Conservation (phyloP, 2,888 invertebrate species). For the Drosophila phalerata region DNA sequence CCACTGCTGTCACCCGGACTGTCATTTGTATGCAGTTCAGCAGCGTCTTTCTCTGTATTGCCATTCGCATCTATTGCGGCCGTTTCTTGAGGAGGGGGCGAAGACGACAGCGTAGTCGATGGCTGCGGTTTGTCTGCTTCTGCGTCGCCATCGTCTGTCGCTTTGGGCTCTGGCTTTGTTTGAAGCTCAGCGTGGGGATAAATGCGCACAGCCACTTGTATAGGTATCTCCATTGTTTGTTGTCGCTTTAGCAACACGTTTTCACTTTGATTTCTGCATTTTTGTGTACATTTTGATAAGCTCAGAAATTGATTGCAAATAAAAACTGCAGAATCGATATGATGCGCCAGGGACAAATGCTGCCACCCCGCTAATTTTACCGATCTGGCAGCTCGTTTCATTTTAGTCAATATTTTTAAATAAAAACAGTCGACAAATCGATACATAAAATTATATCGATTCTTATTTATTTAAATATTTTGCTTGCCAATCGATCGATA, state of each 20-base stretch:
- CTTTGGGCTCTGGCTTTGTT: constrained; percentile 27
- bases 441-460: not conserved
- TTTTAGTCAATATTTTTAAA: no score
- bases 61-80: constrained; percentile 49
- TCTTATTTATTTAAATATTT: no score
- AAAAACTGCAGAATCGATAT: constrained; percentile 79
- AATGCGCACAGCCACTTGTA: constrained; percentile 90
- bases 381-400: no score
- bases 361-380: no score
- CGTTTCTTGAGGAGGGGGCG: not conserved
- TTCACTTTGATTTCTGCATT: constrained; percentile 53
- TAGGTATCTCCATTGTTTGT: constrained; percentile 89
- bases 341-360: constrained; percentile 42
- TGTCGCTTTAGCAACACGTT: constrained; percentile 32
- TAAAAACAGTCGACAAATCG: constrained; percentile 5
- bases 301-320: constrained; percentile 45
- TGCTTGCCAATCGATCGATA: no score
- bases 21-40: constrained; percentile 40
- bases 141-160: constrained; percentile 38
- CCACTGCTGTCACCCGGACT: constrained; percentile 5
- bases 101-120: constrained; percentile 14
- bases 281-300: constrained; percentile 55
- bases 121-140: constrained; percentile 71
- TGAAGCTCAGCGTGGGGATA: constrained; percentile 85
- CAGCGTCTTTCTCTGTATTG: constrained; percentile 24